Base-by-base conservation (phyloP, 2,113 vertebrate genomes). In the Lampris incognitus region DNA sequence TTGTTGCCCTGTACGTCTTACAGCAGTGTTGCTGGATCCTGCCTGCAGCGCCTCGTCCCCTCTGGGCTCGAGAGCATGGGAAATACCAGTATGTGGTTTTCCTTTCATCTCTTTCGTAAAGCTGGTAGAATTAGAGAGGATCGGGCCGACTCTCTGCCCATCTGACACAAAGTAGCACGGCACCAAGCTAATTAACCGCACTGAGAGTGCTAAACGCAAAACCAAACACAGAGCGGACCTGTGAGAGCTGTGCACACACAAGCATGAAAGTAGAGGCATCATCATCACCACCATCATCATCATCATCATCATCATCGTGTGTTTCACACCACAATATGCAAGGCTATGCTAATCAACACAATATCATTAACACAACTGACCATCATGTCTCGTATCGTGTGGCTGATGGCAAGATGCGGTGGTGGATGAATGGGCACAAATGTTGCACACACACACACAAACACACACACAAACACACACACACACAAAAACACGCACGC, bases 331-430 rank as follows among this genome's bases (percentile, higher is more conserved):
- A 78, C 57, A 36, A 57, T 69, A 48, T 66, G 76, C 65, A 87
- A 69, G 76, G 77, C 62, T 74, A 39, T 9, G 71, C 65, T 78
- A 42, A 59, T 36, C 66, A 64, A 50, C 79, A 85, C 78, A 79
- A 5, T 84, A 61, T 88, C 87, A 84, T 86, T 89, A 85, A 85
- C 89, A 85, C 88, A 72, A 77, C 81, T 86, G 81, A 91, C 83
- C 88, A 85, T 82, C 83, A 88, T 84, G 83, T 83, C 74, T 74
- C 44, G 81, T 89, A 78, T 87, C 81, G 84, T 87, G 86, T 88
- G 89, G 81, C 87, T 77, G 87, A 93, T 93, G 92, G 89, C 89
- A 91, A 84, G 88, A 89, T 91, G 91, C 84, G 73, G 90, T 92
- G 90, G 92, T 92, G 89, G 91, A 90, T 92, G 92, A 90, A 89